Conservation (phyloP, 2,113 vertebrate species). For the Festucalex cinctus region DNA sequence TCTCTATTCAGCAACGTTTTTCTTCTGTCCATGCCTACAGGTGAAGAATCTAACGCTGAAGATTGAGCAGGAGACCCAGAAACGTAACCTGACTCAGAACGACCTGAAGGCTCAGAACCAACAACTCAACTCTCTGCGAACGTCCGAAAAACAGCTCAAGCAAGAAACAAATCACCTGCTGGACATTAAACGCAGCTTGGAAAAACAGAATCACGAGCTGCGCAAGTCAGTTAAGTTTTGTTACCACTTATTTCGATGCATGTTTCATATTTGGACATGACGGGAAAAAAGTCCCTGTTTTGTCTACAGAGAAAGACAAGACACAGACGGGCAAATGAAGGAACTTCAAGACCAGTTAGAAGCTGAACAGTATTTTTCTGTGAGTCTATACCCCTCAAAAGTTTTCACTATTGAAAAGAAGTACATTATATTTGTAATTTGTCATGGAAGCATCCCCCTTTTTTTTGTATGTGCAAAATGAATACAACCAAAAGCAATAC, state of each 20-base stretch:
- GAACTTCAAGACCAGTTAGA: constrained; percentile 97
- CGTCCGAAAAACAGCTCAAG: constrained; percentile 95
- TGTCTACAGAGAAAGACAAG: constrained; percentile 87
- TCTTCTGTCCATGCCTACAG: constrained; percentile 61
- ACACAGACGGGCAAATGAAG: constrained; percentile 97
- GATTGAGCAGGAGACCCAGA: constrained; percentile 97
- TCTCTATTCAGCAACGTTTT: background rate
- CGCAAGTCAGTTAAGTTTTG: constrained; percentile 79
- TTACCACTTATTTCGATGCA: background rate
- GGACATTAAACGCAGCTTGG: constrained; percentile 90
- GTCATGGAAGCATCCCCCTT: background rate
- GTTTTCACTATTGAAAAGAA: background rate
- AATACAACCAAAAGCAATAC: too few relatives aligned
- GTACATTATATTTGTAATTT: background rate
- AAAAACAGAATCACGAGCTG: constrained; percentile 94
- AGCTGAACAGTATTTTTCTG: constrained; percentile 97
- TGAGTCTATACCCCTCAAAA: constrained; percentile 63
- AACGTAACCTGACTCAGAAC: constrained; percentile 91
- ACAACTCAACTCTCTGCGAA: constrained; percentile 85
- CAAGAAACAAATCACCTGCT: constrained; percentile 95
- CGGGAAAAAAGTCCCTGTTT: background rate
- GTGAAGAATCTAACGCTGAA: constrained; percentile 92
- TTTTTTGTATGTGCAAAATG: too few relatives aligned
- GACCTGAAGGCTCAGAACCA: constrained; percentile 95
- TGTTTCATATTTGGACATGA: background rate